Evolutionary conservation across 2,888 invertebrate genomes (phyloP).

Genomic region (Eudemis profundana): DNA sequence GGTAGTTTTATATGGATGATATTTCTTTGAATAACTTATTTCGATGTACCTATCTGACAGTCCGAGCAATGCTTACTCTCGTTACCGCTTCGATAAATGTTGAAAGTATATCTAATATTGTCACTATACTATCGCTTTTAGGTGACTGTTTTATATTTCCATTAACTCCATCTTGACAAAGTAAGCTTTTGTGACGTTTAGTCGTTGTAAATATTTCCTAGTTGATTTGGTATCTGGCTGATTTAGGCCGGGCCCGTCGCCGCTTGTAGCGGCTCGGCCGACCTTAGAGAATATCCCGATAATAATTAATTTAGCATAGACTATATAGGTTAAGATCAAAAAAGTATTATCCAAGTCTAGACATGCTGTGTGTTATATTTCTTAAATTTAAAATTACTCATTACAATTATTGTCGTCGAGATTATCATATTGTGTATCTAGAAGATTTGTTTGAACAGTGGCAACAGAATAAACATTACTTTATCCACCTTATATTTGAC

Average conservation of each 20-base stretch:
- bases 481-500: conserved; percentile 56
- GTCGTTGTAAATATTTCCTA: conserved; percentile 73
- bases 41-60: conserved; percentile 56
- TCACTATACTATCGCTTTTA: conserved; percentile 78
- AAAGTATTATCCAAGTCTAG: conserved; percentile 84
- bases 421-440: conserved; percentile 53
- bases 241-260: conserved; percentile 20
- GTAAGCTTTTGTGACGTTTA: conserved; percentile 72
- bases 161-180: conserved; percentile 64
- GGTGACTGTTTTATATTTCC: conserved; percentile 65
- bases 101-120: conserved; percentile 63
- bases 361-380: conserved; percentile 80
- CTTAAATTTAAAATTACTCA: conserved; percentile 65
- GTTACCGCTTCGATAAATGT: conserved; percentile 76
- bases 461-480: conserved; percentile 55
- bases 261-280: conserved; percentile 58
- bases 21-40: conserved; percentile 53
- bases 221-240: conserved; percentile 35
- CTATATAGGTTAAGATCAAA: conserved; percentile 76
- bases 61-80: conserved; percentile 67
- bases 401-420: conserved; percentile 64
- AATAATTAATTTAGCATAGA: conserved; percentile 81
- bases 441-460: conserved; percentile 55
- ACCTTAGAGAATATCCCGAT: conserved; percentile 77
- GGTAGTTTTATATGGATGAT: conserved; percentile 72